phyloP scores from a whole-genome alignment of 2,797 vertebrate species.

The Clamator glandarius region DNA sequence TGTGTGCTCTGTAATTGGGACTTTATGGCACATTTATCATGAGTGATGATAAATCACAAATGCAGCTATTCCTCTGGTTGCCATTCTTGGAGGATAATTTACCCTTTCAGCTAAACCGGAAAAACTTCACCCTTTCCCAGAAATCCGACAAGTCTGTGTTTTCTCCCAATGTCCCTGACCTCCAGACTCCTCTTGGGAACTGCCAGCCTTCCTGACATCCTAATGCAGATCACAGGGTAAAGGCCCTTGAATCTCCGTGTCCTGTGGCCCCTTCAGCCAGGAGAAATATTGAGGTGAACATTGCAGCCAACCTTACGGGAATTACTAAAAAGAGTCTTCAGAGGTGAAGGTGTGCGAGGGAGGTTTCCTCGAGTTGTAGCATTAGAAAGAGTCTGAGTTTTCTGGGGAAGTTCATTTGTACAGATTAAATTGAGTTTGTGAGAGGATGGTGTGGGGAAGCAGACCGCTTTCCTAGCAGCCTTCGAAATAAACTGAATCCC shows the following conservation, averaged over 20 bases:
- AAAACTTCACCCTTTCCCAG: slow-evolving; percentile 4
- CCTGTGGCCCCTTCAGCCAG: neutral
- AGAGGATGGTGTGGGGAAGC: neutral
- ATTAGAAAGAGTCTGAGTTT: neutral
- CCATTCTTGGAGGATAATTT: neutral
- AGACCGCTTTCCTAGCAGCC: neutral
- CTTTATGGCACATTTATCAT: neutral
- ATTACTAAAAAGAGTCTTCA: neutral
- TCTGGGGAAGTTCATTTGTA: neutral
- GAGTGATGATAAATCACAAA: neutral
- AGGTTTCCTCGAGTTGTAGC: neutral
- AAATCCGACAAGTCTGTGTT: neutral
- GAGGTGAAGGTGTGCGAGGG: neutral
- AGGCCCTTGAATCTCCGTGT: neutral
- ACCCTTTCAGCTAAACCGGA: slow-evolving; percentile 22
- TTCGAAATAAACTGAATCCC: neutral
- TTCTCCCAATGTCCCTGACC: neutral
- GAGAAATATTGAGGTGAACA: neutral
- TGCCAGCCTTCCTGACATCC: neutral
- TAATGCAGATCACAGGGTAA: accelerated
- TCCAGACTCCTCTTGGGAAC: neutral
- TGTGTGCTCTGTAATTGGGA: accelerated
- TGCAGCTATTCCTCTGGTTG: neutral
- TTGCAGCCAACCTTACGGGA: neutral
- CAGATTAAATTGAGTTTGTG: neutral